Base-by-base conservation (phyloP, 2,113 vertebrate species). In the Amphiprion percula region DNA sequence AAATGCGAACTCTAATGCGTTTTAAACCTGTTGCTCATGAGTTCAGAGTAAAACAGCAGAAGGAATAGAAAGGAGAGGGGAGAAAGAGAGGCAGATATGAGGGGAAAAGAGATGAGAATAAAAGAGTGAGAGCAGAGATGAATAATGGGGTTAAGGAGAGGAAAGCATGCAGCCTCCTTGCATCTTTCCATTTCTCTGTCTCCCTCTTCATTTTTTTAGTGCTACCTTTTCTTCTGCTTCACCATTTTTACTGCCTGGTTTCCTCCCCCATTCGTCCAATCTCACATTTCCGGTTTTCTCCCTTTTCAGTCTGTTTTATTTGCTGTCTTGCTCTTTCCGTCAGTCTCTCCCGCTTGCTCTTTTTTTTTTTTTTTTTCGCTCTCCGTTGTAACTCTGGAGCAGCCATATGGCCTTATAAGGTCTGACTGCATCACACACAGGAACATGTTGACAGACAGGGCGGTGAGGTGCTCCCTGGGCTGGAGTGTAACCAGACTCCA, bases 341-440 rank as follows among this genome's bases (percentile, higher is more conserved):
- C 41, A 44, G 12, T 44, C 19, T 50, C 17, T 55, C 53, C 17
- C 15, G 52, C 21, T 39, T 5, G 9, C 52, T 52, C 28, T 4
- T 4, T 4, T 10, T 37, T 10, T 7, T 61, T 61, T 10, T 37
- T 15, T 65, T 49, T n/a, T 68, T 68, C 59, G 41, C 19, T 9
- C 47, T 76, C 41, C 60, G 1, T 70, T 77, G 50, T 63, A 70
- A 68, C 66, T 73, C 28, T 59, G 74, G 59, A 70, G 33, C 68
- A 73, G 54, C 30, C 72, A 49, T 66, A 19, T 62, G 50, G 58
- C 92, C 92, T 90, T 92, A 92, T 90, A 94, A 73, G 89, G 93
- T 68, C 69, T 81, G 58, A 60, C 56, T 83, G 78, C 87, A 58
- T 64, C 74, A 80, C 78, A 83, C 41, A 54, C 0, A 70, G 44